These are phyloP conservation scores for Troglohyphantes excavatus DNA, from an alignment of 2,888 invertebrate genomes.

Conservation along the genomic window DNA sequence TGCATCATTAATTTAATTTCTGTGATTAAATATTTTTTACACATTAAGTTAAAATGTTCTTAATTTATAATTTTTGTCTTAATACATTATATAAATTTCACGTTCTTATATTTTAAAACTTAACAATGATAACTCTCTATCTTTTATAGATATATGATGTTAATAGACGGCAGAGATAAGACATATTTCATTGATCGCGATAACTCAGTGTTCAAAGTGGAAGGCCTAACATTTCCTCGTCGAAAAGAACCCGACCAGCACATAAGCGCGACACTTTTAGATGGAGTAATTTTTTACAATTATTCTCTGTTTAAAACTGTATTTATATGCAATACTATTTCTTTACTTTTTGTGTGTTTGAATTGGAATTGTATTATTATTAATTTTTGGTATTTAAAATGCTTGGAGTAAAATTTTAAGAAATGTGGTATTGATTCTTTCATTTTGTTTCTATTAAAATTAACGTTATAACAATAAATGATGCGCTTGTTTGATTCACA, in stretches of 20 bases:
- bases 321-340: neutral
- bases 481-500: too few relatives aligned
- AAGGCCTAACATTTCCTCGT: slow-evolving; percentile 90
- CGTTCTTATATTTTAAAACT: too few relatives aligned
- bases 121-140: too few relatives aligned
- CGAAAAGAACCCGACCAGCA: slow-evolving; percentile 88
- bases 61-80: too few relatives aligned
- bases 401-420: neutral
- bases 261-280: slow-evolving; percentile 91
- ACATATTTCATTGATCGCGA: slow-evolving; percentile 98
- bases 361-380: neutral
- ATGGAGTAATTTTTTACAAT: slow-evolving; percentile 87
- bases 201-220: slow-evolving; percentile 92
- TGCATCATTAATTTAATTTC: too few relatives aligned
- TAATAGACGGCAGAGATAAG: slow-evolving; percentile 92
- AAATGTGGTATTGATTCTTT: too few relatives aligned
- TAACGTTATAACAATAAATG: too few relatives aligned
- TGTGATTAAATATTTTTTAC: too few relatives aligned
- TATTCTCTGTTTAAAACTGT: neutral
- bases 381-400: neutral
- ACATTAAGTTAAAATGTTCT: too few relatives aligned
- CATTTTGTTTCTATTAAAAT: too few relatives aligned
- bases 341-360: neutral
- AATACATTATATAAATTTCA: too few relatives aligned
- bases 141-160: slow-evolving; percentile 93